Base-by-base conservation (phyloP, 2,113 vertebrate species). In the Dasyornis broadbenti region DNA sequence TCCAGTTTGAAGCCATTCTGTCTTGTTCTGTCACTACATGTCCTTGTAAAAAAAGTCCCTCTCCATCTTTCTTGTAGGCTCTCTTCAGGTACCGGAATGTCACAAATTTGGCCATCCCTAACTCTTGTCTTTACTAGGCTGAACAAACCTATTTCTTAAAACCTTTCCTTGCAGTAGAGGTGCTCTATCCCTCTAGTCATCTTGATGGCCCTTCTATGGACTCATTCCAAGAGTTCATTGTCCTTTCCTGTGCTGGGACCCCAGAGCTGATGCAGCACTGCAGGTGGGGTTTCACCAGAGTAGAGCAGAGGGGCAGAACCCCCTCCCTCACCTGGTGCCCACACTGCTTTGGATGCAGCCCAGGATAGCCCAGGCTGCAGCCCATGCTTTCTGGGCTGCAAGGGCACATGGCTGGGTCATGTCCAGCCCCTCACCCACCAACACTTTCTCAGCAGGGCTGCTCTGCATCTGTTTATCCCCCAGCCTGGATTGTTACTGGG, bases 321-420 rank as follows among this genome's bases (percentile, higher is more conserved):
- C 42, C 40, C 18, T 47, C 26, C 40, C 45, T 61, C 10, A 0
- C 35, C 63, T 82, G 56, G n/a, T 69, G 54, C 7, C 17, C 54
- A 17, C 1, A 0, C 2, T 2, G 54, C n/a, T 5, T 27, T 69
- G 3, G 13, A 7, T 69, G 35, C n/a, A 61, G 14, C n/a, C 21
- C 63, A 61, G 63, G 15, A 3, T n/a, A n/a, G n/a, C n/a, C n/a
- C n/a, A n/a, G n/a, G n/a, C n/a, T n/a, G n/a, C n/a, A n/a, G n/a
- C n/a, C n/a, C n/a, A n/a, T n/a, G 10, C 26, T 69, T 2, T 82
- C 47, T 6, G 2, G 17, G 14, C 47, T 69, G 17, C 3, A 3
- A 31, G 70, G 13, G 1, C 40, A 23, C 54, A 19, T 9, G 19
- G 26, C 47, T 4, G 4, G 40, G 26, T 13, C 30, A 49, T 8